phyloP scores from a whole-genome alignment of 2,113 vertebrate species.

The Ophiodon elongatus region DNA sequence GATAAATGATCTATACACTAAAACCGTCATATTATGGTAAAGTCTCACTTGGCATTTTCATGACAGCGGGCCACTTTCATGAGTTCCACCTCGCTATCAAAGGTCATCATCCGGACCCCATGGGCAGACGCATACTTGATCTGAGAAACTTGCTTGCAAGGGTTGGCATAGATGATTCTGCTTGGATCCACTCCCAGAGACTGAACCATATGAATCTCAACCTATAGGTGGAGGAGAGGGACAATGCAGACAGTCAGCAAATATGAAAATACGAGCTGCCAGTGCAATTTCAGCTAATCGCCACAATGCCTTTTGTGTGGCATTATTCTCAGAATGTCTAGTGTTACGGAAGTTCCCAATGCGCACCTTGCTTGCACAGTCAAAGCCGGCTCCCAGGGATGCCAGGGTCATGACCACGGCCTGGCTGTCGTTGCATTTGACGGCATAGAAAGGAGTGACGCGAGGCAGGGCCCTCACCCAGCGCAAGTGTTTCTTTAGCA shows the following conservation, averaged over 20 bases:
- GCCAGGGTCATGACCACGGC: conserved; percentile 91
- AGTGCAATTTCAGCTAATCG: conserved; percentile 25
- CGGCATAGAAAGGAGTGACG: conserved; percentile 94
- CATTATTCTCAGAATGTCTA: background rate
- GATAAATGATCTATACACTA: background rate
- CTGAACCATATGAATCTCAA: conserved; percentile 95
- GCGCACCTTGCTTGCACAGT: conserved; percentile 97
- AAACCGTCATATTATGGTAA: background rate
- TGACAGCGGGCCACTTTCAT: conserved; percentile 95
- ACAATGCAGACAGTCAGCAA: conserved; percentile 39
- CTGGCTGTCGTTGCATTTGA: conserved; percentile 95
- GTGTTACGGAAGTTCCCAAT: background rate
- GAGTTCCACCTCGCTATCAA: conserved; percentile 96
- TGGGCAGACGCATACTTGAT: conserved; percentile 95
- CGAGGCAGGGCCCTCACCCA: conserved; percentile 93
- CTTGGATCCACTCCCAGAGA: conserved; percentile 91
- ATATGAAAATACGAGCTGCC: conserved; percentile 14
- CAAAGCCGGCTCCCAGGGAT: conserved; percentile 93
- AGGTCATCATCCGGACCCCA: conserved; percentile 98
- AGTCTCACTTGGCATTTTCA: conserved; percentile 94
- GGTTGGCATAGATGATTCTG: conserved; percentile 98
- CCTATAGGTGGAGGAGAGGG: conserved; percentile 78
- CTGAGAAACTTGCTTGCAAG: conserved; percentile 98
- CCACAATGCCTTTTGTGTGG: background rate
- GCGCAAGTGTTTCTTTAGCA: conserved; percentile 94